Evolutionary conservation across 1,140 invertebrate genomes (phyloP).

Genomic region (Euwallacea similis): DNA sequence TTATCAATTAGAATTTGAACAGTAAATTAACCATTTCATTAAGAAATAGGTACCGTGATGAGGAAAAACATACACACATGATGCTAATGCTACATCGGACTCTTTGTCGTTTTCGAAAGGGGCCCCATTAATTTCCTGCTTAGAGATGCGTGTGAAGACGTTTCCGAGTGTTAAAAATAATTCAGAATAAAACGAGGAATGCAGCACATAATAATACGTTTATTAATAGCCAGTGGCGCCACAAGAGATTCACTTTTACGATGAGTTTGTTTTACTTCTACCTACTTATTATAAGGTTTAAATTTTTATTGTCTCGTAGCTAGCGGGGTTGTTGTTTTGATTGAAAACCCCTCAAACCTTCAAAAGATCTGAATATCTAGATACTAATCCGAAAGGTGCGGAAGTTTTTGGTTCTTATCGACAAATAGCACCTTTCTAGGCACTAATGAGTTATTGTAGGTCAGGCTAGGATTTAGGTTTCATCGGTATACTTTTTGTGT

Average conservation of each 20-base stretch:
- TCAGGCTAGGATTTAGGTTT: slow-evolving; percentile 2
- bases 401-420: not conserved
- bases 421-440: not conserved
- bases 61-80: no score
- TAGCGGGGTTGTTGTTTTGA: no score
- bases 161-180: slow-evolving; percentile 27
- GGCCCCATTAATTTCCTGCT: slow-evolving; percentile 16
- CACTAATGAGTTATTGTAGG: not conserved
- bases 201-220: slow-evolving; percentile 13
- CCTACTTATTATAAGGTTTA: no score
- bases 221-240: slow-evolving; percentile 30
- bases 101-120: slow-evolving; percentile 9
- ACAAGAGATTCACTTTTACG: slow-evolving; percentile 12
- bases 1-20: no score
- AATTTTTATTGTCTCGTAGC: no score
- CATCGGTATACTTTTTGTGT: not conserved
- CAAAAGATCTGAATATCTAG: not conserved
- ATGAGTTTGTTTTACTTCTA: not conserved
- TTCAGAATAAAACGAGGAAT: slow-evolving; percentile 5
- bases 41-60: no score
- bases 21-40: no score
- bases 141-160: slow-evolving; percentile 17
- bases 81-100: no score
- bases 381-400: not conserved
- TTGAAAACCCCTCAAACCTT: not conserved